Percentiles rank a stretch among this genome's conserved stretches.
Evolutionary conservation across 2,113 vertebrate genomes (phyloP).

Genomic region (Oxyruncus cristatus): DNA sequence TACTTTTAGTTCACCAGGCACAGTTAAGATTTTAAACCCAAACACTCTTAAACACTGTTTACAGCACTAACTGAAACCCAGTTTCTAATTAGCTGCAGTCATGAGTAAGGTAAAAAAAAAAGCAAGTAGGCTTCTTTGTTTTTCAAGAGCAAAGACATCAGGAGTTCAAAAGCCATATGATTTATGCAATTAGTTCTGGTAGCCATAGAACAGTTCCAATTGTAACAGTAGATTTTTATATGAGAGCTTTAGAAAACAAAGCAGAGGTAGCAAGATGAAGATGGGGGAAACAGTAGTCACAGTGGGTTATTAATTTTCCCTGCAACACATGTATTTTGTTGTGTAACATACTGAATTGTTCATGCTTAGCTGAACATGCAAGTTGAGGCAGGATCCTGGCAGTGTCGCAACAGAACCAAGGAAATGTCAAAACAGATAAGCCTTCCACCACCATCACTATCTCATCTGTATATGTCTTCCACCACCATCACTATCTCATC

Average conservation of each 20-base stretch:
- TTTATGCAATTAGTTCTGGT: background rate
- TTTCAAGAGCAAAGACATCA: background rate
- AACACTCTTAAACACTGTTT: background rate
- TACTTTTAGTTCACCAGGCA: background rate
- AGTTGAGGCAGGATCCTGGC: background rate
- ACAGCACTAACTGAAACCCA: background rate
- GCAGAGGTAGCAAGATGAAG: background rate
- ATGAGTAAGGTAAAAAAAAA: background rate
- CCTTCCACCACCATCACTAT: background rate
- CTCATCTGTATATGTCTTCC: background rate
- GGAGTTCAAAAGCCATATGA: background rate
- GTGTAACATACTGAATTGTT: background rate
- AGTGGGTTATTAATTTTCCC: background rate
- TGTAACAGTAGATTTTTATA: background rate
- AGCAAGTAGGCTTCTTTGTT: background rate
- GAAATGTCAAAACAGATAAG: background rate
- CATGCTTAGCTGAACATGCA: background rate
- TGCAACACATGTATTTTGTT: background rate
- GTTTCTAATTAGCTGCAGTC: background rate
- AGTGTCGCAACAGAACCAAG: background rate
- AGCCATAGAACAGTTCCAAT: background rate
- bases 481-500: background rate
- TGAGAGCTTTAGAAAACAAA: background rate
- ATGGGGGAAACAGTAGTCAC: background rate
- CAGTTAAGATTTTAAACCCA: background rate